Percentiles rank a stretch among this genome's conserved stretches.
phyloP scores from a whole-genome alignment of 2,113 vertebrate species.

The Nycticryphes semicollaris region DNA sequence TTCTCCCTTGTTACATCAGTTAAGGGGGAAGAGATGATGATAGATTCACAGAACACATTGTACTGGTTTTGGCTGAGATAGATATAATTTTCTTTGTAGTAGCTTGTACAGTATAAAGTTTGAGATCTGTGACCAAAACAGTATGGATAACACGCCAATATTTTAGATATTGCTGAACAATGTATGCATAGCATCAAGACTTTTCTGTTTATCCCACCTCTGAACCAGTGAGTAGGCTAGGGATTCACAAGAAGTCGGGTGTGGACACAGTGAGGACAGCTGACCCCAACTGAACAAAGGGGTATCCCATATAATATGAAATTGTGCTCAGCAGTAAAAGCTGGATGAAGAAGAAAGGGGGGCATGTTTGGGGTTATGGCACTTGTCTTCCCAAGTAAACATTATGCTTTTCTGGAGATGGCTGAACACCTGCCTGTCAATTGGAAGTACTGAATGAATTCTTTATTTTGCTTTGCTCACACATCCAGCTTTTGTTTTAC shows the following conservation, averaged over 20 bases:
- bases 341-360: neutral
- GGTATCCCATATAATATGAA: neutral
- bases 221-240: accelerated
- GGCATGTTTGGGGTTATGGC: accelerated
- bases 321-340: neutral
- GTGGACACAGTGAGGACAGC: neutral
- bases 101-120: neutral
- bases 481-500: neutral
- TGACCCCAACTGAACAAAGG: neutral
- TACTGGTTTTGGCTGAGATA: neutral
- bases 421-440: neutral
- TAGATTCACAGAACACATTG: neutral
- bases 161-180: neutral
- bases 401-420: neutral
- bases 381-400: neutral
- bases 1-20: neutral
- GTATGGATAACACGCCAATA: neutral
- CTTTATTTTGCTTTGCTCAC: neutral
- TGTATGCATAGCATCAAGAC: neutral
- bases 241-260: accelerated
- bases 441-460: neutral
- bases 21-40: neutral
- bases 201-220: neutral
- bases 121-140: neutral
- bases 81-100: neutral